Evolutionary conservation across 2,797 vertebrate species (phyloP), one percentile per base, ranked within the genome.

Genomic region (Pseudocheirus occidentalis): DNA sequence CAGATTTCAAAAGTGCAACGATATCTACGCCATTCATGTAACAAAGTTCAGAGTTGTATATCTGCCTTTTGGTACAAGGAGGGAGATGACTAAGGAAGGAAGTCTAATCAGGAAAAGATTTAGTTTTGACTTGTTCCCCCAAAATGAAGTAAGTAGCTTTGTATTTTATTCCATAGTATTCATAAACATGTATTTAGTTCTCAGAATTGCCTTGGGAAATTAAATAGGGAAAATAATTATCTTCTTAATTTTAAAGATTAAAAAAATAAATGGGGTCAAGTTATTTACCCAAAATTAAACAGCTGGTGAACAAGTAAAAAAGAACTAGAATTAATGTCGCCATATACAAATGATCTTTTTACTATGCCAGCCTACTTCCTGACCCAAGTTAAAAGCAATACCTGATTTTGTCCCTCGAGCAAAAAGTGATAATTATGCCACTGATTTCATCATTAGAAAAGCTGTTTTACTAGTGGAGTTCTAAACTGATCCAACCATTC

Each of bases 201-300:
- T 24, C 1, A 2, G n/a, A 21, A 29, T 81, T 55, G 92, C 89
- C 81, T 10, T 16, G 40, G 57, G 57, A 95, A 24, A 11, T 46
- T 81, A 73, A 40, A 40, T 40, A 46, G 21, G 21, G 21, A 46
- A 81, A 81, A 81, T 27, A 81, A 81, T 81, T 3, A 94, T 40
- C 5, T 34, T 90, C 92, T 96, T 81, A 53, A 90, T 53, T 93
- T 90, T 40, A 94, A 90, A 95, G 54, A 31, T 90, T 31, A 87
- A 93, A 92, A 95, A 53, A 66, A 91, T 28, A 62, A 46, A 46
- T 24, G 55, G 93, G 92, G 56, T 87, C 87, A 62, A 90, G 56
- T 34, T 57, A 93, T 34, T 92, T 58, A 34, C 93, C 96, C 89
- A 92, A 81, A 81, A 31, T 58, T 93, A 89, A 95, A 93, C 56